These are phyloP conservation scores for Mercenaria mercenaria DNA, from an alignment of 1,140 invertebrate species.

Conservation along the genomic window DNA sequence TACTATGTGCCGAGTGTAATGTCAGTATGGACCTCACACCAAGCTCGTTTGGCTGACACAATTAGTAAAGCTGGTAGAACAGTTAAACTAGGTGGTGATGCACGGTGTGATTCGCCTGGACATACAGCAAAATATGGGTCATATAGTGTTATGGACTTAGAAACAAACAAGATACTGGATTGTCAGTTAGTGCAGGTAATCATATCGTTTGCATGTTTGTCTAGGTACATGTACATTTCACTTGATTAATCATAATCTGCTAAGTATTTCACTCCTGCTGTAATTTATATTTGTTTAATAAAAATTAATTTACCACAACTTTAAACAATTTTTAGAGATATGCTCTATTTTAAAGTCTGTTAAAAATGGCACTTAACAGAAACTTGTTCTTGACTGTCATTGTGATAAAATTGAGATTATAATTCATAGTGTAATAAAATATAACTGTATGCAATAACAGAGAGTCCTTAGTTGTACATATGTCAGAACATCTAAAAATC, in stretches of 20 bases:
- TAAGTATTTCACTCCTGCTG: no score
- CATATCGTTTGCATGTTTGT: not conserved
- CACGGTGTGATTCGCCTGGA: constrained; percentile 5
- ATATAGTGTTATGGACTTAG: constrained; percentile 14
- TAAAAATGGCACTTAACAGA: not conserved
- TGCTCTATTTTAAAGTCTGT: no score
- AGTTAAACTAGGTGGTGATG: not conserved
- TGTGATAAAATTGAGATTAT: not conserved
- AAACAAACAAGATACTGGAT: not conserved
- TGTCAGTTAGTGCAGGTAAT: not conserved
- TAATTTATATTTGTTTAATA: no score
- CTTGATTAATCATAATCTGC: no score
- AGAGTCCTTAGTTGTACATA: no score
- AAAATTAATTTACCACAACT: no score
- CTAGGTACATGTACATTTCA: not conserved
- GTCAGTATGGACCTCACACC: not conserved
- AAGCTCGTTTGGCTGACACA: no score
- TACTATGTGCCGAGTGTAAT: not conserved
- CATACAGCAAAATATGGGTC: constrained; percentile 16
- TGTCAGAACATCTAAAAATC: not conserved
- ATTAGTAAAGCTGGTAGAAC: not conserved
- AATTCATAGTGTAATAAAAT: not conserved
- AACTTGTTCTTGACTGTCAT: not conserved
- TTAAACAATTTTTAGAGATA: no score
- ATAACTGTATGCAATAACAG: no score